These are phyloP conservation scores for Standfussiana lucernea DNA, from an alignment of 2,888 invertebrate genomes.

Conservation along the genomic window DNA sequence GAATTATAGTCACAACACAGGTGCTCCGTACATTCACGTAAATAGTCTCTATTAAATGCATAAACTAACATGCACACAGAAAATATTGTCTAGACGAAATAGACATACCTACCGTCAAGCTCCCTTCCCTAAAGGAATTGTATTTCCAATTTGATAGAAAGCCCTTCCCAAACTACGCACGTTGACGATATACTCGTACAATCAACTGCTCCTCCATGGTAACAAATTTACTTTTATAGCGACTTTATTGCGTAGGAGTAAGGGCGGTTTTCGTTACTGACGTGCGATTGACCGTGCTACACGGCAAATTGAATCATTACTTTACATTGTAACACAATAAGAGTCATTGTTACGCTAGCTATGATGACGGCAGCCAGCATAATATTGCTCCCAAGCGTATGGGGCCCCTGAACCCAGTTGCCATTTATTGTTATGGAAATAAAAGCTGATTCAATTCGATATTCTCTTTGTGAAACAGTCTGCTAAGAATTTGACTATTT, in stretches of 20 bases:
- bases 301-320: constrained; percentile 32
- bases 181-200: constrained; percentile 18
- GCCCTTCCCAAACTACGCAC: constrained; percentile 38
- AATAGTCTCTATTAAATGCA: constrained; percentile 44
- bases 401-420: background rate
- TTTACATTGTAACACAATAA: constrained; percentile 21
- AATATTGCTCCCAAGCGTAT: background rate
- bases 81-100: constrained; percentile 48
- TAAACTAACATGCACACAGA: constrained; percentile 30
- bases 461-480: background rate
- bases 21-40: constrained; percentile 28
- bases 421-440: constrained; percentile 1
- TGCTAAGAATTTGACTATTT: no score
- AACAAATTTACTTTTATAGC: background rate
- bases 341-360: background rate
- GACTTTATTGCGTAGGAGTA: background rate
- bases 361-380: background rate
- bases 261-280: background rate
- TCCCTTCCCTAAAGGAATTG: constrained; percentile 26
- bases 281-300: background rate
- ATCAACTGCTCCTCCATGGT: background rate
- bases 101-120: constrained; percentile 27
- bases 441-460: background rate
- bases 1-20: constrained; percentile 51
- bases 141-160: constrained; percentile 39